These are phyloP conservation scores for Sipha maydis DNA, from an alignment of 2,888 invertebrate genomes.

Conservation along the genomic window DNA sequence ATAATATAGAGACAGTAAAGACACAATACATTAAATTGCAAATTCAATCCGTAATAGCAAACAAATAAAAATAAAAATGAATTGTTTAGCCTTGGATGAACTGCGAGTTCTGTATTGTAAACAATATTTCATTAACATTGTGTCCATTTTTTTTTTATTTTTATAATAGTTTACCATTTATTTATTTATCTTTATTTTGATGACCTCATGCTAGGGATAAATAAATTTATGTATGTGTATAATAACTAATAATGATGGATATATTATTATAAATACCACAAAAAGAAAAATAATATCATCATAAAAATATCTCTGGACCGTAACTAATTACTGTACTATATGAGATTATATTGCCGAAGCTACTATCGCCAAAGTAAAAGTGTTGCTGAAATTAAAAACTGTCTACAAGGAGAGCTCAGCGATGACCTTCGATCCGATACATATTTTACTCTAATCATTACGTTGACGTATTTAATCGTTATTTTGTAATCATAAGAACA, in stretches of 20 bases:
- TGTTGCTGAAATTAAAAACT: constrained; percentile 1
- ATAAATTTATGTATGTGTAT: background rate
- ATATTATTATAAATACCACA: too few species aligned
- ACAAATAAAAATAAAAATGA: constrained; percentile 11
- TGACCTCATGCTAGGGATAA: constrained; percentile 21
- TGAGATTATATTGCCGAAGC: constrained; percentile 13
- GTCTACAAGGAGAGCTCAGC: background rate
- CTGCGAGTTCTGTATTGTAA: constrained; percentile 1
- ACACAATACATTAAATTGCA: background rate
- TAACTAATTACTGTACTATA: constrained; percentile 15
- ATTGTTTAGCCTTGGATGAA: constrained; percentile 4
- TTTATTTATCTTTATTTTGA: constrained; percentile 13
- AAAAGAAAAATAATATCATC: background rate
- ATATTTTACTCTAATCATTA: background rate
- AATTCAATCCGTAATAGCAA: background rate
- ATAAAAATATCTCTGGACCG: background rate
- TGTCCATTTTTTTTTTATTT: constrained; percentile 23
- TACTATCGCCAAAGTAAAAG: background rate
- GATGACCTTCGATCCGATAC: background rate
- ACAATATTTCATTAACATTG: constrained; percentile 46
- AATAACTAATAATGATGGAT: too few species aligned
- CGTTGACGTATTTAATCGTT: background rate
- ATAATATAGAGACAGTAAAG: too few species aligned
- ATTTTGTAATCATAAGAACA: too few species aligned
- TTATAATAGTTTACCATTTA: constrained; percentile 1